Conservation (phyloP, 2,888 invertebrate genomes). For the Hyposoter dolosus region DNA sequence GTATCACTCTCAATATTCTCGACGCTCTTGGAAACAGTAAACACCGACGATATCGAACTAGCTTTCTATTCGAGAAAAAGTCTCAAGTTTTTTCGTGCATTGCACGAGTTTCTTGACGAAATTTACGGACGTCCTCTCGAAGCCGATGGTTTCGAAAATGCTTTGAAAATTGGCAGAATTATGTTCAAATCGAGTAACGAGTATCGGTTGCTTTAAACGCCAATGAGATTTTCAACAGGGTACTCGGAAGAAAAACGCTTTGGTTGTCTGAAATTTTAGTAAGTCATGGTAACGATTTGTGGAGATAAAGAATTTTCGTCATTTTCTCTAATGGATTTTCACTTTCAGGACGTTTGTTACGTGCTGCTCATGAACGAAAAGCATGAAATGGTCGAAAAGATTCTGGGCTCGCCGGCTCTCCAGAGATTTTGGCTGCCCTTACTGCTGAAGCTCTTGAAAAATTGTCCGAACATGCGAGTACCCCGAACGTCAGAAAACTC, state of each 20-base stretch:
- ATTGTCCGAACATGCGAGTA: no score
- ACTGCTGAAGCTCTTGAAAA: no score
- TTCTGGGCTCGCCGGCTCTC: constrained; percentile 74
- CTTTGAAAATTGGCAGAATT: constrained; percentile 72
- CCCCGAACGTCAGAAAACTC: no score
- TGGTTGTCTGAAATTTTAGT: constrained; percentile 81
- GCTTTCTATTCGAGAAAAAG: no score
- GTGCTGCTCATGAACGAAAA: constrained; percentile 73
- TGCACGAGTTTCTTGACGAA: no score
- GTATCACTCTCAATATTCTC: no score
- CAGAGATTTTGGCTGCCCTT: no score
- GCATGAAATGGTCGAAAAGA: constrained; percentile 73
- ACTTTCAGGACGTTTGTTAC: constrained; percentile 78
- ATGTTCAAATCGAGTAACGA: constrained; percentile 72
- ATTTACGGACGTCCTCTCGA: constrained; percentile 68
- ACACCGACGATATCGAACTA: no score
- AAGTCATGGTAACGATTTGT: no score
- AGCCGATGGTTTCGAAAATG: constrained; percentile 69
- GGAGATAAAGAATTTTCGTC: neutral
- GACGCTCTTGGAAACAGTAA: no score
- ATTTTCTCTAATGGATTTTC: constrained; percentile 7
- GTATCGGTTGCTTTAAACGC: constrained; percentile 70
- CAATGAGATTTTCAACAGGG: constrained; percentile 77
- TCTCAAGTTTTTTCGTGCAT: no score
- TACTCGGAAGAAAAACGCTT: constrained; percentile 74